phyloP scores from a whole-genome alignment of 2,888 invertebrate genomes.

The Brachypalpus laphriformis region DNA sequence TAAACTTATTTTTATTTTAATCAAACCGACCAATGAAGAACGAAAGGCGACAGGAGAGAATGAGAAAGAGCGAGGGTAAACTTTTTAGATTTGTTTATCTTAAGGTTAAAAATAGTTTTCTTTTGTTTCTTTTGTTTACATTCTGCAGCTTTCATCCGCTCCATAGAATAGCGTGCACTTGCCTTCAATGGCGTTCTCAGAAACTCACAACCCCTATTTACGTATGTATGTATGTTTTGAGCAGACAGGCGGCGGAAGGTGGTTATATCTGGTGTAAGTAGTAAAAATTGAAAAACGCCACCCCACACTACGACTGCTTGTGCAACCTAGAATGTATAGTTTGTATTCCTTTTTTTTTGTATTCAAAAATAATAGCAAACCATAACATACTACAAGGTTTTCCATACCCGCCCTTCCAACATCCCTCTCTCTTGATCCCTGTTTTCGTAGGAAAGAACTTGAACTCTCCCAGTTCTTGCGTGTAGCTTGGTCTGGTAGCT shows the following conservation, averaged over 20 bases:
- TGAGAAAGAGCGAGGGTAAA: not conserved
- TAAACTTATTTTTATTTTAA: not conserved
- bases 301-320: not conserved
- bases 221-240: not conserved
- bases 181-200: slow-evolving; percentile 8
- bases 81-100: slow-evolving; percentile 41
- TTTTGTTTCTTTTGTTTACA: slow-evolving; percentile 46
- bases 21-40: not conserved
- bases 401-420: not conserved
- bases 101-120: slow-evolving; percentile 60
- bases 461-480: slow-evolving; percentile 1
- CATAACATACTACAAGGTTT: slow-evolving; percentile 22
- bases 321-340: slow-evolving; percentile 9
- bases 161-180: slow-evolving; percentile 9
- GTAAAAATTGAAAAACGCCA: not conserved
- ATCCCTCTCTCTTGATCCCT: not conserved
- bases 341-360: not conserved
- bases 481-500: not conserved
- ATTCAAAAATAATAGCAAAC: not conserved
- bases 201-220: not conserved
- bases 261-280: not conserved
- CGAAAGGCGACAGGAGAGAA: not conserved
- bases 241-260: not conserved
- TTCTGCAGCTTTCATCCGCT: not conserved
- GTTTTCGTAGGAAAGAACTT: slow-evolving; percentile 22